A percentile compares a stretch with the other conserved stretches of the same genome.
Conservation (phyloP, 1,140 invertebrate species). For the Bemisia tabaci region DNA sequence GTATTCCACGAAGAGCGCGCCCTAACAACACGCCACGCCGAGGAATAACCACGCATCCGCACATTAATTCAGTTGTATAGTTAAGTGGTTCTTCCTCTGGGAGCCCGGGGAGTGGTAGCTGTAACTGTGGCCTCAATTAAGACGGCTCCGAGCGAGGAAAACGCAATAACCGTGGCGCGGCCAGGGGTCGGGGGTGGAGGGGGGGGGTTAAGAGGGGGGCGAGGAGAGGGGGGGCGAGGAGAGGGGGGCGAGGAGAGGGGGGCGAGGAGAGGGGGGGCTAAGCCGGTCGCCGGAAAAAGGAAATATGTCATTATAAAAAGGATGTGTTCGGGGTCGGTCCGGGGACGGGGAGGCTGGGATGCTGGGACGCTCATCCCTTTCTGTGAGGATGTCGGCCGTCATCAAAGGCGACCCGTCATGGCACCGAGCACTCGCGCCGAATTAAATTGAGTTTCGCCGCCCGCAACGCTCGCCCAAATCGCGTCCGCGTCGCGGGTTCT, state of each 20-base stretch:
- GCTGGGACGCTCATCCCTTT: background rate
- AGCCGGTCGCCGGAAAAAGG: background rate
- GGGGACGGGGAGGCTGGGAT: no score
- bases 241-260: background rate
- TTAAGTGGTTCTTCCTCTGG: no score
- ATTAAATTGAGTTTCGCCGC: background rate
- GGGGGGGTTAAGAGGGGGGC: background rate
- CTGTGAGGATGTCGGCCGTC: background rate
- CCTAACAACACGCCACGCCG: no score
- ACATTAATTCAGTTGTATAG: no score
- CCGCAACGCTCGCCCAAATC: no score
- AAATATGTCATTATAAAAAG: background rate
- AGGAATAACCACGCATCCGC: no score
- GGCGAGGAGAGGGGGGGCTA: background rate
- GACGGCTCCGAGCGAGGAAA: background rate
- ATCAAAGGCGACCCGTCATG: background rate
- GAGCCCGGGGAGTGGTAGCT: no score
- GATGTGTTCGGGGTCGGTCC: background rate
- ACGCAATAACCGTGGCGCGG: background rate
- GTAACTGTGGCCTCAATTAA: background rate
- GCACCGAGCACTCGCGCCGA: no score
- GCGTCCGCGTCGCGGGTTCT: no score
- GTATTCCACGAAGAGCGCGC: no score
- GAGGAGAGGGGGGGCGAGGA: background rate
- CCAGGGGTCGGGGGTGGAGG: background rate